Evolutionary conservation across 2,888 invertebrate species (phyloP).

Genomic region (Acronicta alni): DNA sequence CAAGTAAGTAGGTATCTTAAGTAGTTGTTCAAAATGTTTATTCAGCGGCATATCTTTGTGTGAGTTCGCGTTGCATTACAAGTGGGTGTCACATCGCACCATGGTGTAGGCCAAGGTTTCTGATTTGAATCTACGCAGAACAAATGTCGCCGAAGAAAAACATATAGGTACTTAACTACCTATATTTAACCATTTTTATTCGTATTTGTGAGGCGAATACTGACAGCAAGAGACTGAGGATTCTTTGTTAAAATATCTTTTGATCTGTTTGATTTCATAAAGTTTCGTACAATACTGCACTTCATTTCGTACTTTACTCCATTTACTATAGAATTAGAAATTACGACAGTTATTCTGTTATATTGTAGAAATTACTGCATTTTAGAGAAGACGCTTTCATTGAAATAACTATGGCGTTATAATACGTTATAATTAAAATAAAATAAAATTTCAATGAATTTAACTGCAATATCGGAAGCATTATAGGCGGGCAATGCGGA

Average conservation of each 20-base stretch:
- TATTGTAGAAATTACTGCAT: too few relatives aligned
- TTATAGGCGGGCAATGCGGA: constrained; percentile 27
- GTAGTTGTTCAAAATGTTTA: constrained; percentile 61
- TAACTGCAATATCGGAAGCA: too few relatives aligned
- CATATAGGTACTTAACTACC: constrained; percentile 1
- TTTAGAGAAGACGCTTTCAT: too few relatives aligned
- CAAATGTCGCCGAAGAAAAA: constrained; percentile 34
- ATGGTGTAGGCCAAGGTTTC: constrained; percentile 69
- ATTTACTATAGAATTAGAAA: too few relatives aligned
- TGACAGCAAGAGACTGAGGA: not conserved
- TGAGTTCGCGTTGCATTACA: constrained; percentile 62
- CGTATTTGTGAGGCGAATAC: not conserved
- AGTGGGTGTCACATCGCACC: constrained; percentile 68
- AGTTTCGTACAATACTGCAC: too few relatives aligned
- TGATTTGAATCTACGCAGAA: constrained; percentile 47
- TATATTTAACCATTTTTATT: constrained; percentile 11
- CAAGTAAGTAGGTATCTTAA: constrained; percentile 31
- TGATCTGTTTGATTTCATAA: too few relatives aligned
- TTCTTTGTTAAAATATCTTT: too few relatives aligned
- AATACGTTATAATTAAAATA: too few relatives aligned
- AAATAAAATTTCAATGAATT: too few relatives aligned
- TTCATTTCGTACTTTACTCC: too few relatives aligned
- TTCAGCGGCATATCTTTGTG: constrained; percentile 63
- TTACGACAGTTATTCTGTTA: too few relatives aligned
- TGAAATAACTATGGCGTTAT: too few relatives aligned